phyloP scores from a whole-genome alignment of 2,797 vertebrate species.

The Propithecus perrieri region DNA sequence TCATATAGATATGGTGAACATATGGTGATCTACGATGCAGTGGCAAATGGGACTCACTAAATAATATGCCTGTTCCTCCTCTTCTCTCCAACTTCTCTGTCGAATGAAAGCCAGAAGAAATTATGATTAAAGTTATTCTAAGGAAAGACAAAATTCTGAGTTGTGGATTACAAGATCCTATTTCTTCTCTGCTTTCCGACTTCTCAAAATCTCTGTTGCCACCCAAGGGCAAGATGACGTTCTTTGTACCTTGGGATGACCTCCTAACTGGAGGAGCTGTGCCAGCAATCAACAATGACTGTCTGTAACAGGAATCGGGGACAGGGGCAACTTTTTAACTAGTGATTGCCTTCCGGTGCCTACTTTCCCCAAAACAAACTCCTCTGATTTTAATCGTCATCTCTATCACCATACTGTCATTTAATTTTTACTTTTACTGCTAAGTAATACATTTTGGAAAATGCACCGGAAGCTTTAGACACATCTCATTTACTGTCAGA shows the following conservation, averaged over 20 bases:
- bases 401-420: not conserved
- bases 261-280: not conserved
- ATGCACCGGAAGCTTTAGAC: not conserved
- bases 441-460: not conserved
- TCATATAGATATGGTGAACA: conserved; percentile 29
- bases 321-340: not conserved
- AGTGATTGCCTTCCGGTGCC: not conserved
- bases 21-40: conserved; percentile 1
- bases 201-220: not conserved
- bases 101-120: not conserved
- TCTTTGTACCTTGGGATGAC: not conserved
- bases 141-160: not conserved
- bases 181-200: not conserved
- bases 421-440: not conserved
- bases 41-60: not conserved
- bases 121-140: not conserved
- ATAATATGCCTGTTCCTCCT: conserved; percentile 10
- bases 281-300: not conserved
- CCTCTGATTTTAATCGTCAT: not conserved
- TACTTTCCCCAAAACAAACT: not conserved
- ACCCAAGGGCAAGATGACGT: not conserved
- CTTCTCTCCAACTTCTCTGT: conserved; percentile 51
- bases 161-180: not conserved
- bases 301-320: not conserved
- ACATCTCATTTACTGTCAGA: not conserved